Base-by-base conservation (phyloP, 2,888 invertebrate species). In the Congeria kusceri region DNA sequence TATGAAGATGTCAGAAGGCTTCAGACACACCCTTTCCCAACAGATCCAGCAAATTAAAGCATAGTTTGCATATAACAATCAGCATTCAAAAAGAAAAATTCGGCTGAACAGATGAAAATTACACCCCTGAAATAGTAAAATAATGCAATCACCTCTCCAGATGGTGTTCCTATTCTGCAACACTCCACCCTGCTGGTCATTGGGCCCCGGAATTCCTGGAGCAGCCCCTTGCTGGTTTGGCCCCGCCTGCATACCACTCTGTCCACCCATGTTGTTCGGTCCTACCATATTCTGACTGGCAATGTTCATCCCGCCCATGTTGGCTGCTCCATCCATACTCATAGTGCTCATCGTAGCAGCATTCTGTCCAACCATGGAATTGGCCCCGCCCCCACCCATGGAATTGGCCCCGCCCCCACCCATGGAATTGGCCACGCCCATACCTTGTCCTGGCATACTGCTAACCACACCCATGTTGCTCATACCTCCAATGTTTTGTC, bases 81-180 rank as follows among this genome's bases (percentile, higher is more conserved):
- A n/a, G n/a, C n/a, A n/a, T n/a, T n/a, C n/a, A n/a, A n/a, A n/a
- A n/a, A n/a, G n/a, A n/a, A n/a, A n/a, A n/a, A n/a, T n/a, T n/a
- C n/a, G n/a, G n/a, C n/a, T n/a, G n/a, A n/a, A n/a, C n/a, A n/a
- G n/a, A n/a, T n/a, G n/a, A n/a, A n/a, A n/a, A n/a, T n/a, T n/a
- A n/a, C n/a, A n/a, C n/a, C n/a, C n/a, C n/a, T n/a, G 4, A 44
- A 44, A 18, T 25, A 44, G 11, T 7, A 32, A 23, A 49, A 49
- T 20, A 49, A 20, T 15, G 15, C 11, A 9, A 9, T 15, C 78
- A 87, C 87, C 88, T 79, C 72, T 84, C 88, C 88, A 88, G 20
- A 88, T 87, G 15, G 87, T 85, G 29, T 85, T 87, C 44, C 86
- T 85, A 71, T 83, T 84, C 65, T 84, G 83, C 46, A 83, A 71